Evolutionary conservation across 1,140 invertebrate genomes (phyloP).

Genomic region (Bombus fervidus): DNA sequence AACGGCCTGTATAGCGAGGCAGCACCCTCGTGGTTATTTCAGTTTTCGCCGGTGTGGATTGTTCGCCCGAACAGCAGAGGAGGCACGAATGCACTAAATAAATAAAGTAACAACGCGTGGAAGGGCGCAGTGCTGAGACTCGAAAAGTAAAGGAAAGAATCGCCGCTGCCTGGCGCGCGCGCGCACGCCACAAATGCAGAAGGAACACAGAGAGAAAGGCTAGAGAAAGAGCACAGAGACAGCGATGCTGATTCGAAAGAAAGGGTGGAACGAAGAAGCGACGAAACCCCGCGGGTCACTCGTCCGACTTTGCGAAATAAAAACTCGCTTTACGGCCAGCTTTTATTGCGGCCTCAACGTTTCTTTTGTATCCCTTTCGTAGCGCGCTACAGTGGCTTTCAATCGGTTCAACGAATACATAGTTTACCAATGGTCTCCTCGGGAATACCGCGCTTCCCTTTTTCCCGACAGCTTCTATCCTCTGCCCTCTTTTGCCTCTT

Average conservation of each 20-base stretch:
- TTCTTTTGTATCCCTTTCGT: conserved; percentile 76
- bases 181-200: background rate
- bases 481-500: background rate
- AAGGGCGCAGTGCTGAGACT: conserved; percentile 19
- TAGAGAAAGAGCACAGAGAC: background rate
- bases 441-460: conserved; percentile 58
- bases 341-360: conserved; percentile 78
- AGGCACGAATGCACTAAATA: conserved; percentile 43
- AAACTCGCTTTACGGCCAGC: conserved; percentile 78
- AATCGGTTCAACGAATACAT: conserved; percentile 75
- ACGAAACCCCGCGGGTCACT: conserved; percentile 73
- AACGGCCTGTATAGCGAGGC: conserved; percentile 1
- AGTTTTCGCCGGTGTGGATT: background rate
- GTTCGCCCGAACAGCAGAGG: background rate
- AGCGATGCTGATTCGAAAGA: background rate
- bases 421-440: conserved; percentile 67
- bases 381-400: conserved; percentile 71
- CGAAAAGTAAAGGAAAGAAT: conserved; percentile 62
- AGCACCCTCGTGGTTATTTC: conserved; percentile 24
- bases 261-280: conserved; percentile 49
- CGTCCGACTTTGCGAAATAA: conserved; percentile 79
- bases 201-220: background rate
- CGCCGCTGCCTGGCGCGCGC: conserved; percentile 11
- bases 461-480: background rate
- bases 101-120: conserved; percentile 47